These are phyloP conservation scores for Chrysomela aeneicollis DNA, from an alignment of 2,888 invertebrate genomes.

Conservation along the genomic window DNA sequence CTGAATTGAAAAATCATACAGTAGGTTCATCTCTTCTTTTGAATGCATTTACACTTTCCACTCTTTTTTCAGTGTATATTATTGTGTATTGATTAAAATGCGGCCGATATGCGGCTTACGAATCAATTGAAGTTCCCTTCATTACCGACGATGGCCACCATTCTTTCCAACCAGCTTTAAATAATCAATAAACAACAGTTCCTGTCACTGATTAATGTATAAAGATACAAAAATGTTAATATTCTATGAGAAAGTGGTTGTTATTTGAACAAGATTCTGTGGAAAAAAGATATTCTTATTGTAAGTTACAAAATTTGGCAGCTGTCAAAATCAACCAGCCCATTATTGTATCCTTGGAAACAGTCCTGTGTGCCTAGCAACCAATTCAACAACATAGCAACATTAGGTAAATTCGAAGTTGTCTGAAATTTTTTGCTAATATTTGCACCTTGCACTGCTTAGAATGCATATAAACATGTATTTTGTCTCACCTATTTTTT, in stretches of 20 bases:
- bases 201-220: conserved; percentile 44
- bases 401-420: conserved; percentile 58
- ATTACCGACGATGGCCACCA: conserved; percentile 40
- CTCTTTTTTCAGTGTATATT: too few species aligned
- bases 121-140: conserved; percentile 42
- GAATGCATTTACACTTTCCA: too few species aligned
- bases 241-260: conserved; percentile 31
- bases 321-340: conserved; percentile 59
- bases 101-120: conserved; percentile 36
- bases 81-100: conserved; percentile 37
- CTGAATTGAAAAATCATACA: too few species aligned
- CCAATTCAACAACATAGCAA: conserved; percentile 64
- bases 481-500: conserved; percentile 16
- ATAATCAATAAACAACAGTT: conserved; percentile 45
- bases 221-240: conserved; percentile 42
- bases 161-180: conserved; percentile 37
- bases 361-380: conserved; percentile 57
- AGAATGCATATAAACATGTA: background rate
- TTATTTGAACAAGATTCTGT: conserved; percentile 30
- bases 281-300: conserved; percentile 18
- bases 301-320: conserved; percentile 42
- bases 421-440: conserved; percentile 32
- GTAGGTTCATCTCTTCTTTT: too few species aligned
- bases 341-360: conserved; percentile 63
- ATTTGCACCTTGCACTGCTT: conserved; percentile 30